Percentiles rank a stretch among this genome's conserved stretches.
Evolutionary conservation across 2,888 invertebrate species (phyloP).

Genomic region (Scotopteryx bipunctaria): DNA sequence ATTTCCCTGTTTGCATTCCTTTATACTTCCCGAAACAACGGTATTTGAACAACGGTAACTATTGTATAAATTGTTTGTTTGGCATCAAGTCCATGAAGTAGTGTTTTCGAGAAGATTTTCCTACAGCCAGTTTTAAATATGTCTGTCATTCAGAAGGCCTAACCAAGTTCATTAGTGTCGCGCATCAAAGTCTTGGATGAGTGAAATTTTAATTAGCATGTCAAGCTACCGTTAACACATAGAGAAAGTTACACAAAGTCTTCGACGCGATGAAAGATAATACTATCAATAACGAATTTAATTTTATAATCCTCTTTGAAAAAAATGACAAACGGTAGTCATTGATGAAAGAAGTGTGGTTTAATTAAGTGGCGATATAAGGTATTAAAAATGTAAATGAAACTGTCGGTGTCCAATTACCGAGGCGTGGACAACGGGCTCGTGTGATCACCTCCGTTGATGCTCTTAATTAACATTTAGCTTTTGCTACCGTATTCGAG

Average conservation of each 20-base stretch:
- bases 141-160: conserved; percentile 52
- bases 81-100: background rate
- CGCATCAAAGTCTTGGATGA: conserved; percentile 44
- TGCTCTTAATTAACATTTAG: conserved; percentile 77
- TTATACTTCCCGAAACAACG: conserved; percentile 20
- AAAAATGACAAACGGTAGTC: conserved; percentile 39
- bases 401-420: conserved; percentile 66
- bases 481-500: conserved; percentile 69
- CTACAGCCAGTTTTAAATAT: background rate
- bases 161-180: conserved; percentile 48
- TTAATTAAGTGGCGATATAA: conserved; percentile 57
- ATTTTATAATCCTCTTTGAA: conserved; percentile 47
- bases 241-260: conserved; percentile 59
- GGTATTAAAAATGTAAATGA: conserved; percentile 62
- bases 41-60: conserved; percentile 6
- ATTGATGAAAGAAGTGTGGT: conserved; percentile 38
- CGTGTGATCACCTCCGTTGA: conserved; percentile 66
- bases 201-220: conserved; percentile 66
- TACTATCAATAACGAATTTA: conserved; percentile 39
- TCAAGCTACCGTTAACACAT: conserved; percentile 47
- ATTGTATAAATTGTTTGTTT: background rate
- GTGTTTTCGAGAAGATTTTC: background rate
- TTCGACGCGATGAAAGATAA: conserved; percentile 39
- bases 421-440: conserved; percentile 38
- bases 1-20: conserved; percentile 24